These are phyloP conservation scores for Lagopus muta DNA, from an alignment of 2,113 vertebrate species.

Conservation along the genomic window DNA sequence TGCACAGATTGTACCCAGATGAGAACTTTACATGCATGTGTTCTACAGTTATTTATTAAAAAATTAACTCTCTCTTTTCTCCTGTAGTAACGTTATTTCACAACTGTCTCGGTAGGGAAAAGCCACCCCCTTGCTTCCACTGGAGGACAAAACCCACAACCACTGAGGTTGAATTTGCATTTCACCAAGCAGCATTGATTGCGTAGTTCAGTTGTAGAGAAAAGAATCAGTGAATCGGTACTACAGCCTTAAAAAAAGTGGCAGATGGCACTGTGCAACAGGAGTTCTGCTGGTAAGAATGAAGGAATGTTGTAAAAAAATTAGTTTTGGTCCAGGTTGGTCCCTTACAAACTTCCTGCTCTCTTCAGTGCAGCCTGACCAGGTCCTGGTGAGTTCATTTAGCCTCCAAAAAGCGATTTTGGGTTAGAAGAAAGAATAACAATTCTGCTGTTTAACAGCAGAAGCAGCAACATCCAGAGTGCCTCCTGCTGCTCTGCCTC, in stretches of 20 bases:
- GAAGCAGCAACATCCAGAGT: too few relatives aligned
- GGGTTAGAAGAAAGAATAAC: neutral
- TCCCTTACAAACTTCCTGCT: too few relatives aligned
- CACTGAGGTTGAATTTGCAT: neutral
- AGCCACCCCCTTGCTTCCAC: rapidly evolving
- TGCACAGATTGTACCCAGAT: neutral
- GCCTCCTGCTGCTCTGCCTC: too few relatives aligned
- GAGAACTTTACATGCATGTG: neutral
- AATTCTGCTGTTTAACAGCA: neutral
- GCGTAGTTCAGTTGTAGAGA: too few relatives aligned
- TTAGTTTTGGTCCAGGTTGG: too few relatives aligned
- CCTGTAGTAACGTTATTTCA: neutral
- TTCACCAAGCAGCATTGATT: rapidly evolving
- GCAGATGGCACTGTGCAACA: neutral
- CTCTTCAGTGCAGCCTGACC: rapidly evolving
- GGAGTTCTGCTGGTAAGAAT: too few relatives aligned
- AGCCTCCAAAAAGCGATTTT: too few relatives aligned
- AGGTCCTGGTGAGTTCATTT: neutral
- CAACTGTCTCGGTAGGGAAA: neutral
- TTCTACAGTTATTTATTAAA: slow-evolving; percentile 57
- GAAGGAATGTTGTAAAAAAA: neutral
- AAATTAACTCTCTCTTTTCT: neutral
- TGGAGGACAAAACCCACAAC: rapidly evolving
- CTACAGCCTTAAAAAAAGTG: rapidly evolving
- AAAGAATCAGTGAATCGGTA: neutral